These are phyloP conservation scores for Drosophila niveifrons DNA, from an alignment of 2,888 invertebrate genomes.

Conservation along the genomic window DNA sequence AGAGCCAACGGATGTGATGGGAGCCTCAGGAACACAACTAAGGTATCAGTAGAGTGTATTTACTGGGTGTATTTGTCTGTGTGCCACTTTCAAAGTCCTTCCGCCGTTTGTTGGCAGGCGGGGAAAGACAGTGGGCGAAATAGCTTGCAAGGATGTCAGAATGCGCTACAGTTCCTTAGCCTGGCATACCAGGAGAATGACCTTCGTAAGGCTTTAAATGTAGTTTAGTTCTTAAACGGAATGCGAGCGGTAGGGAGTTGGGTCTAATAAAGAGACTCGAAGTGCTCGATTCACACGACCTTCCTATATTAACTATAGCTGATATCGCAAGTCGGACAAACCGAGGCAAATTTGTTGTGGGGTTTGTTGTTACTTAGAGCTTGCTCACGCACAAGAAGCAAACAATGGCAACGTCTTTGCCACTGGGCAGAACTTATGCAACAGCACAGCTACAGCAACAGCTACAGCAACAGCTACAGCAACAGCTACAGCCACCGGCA, in stretches of 20 bases:
- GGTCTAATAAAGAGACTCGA: neutral
- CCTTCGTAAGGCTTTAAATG: neutral
- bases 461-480: too few species aligned
- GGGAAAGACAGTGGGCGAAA: slow-evolving; percentile 21
- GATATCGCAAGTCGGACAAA: neutral
- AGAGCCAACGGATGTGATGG: slow-evolving; percentile 39
- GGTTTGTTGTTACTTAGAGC: slow-evolving; percentile 15
- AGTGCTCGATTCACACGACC: neutral
- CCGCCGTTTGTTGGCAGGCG: slow-evolving; percentile 18
- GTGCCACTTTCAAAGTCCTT: slow-evolving; percentile 41
- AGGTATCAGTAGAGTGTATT: slow-evolving; percentile 53
- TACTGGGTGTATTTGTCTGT: slow-evolving; percentile 21
- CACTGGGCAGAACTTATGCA: slow-evolving; percentile 31
- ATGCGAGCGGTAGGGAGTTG: neutral
- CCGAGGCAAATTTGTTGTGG: slow-evolving; percentile 6
- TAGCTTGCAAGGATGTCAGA: slow-evolving; percentile 12
- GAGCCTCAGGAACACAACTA: slow-evolving; percentile 28
- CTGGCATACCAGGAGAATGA: neutral
- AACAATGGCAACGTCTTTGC: slow-evolving; percentile 50
- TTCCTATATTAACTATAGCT: slow-evolving; percentile 3
- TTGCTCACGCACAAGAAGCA: slow-evolving; percentile 43
- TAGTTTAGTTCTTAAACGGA: slow-evolving; percentile 1
- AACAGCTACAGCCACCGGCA: slow-evolving; percentile 21
- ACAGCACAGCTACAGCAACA: slow-evolving; percentile 18
- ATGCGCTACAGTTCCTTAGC: slow-evolving; percentile 37